phyloP scores from a whole-genome alignment of 2,888 invertebrate species.

The Paralinhomoeus sp. region DNA sequence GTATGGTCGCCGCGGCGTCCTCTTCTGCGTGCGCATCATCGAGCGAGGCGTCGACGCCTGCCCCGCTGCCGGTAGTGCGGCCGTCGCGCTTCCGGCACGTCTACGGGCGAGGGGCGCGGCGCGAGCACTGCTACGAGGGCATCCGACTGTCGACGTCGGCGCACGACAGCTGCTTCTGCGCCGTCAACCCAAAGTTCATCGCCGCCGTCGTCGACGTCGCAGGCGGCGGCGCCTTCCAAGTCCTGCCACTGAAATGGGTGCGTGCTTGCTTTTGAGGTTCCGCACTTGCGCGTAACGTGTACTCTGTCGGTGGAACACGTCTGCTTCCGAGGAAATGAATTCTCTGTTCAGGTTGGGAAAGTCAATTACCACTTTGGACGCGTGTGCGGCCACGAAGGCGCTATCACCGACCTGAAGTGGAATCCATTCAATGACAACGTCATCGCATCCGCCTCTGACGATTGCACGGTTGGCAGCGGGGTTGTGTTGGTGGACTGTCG shows the following conservation, averaged over 20 bases:
- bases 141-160: slow-evolving; percentile 75
- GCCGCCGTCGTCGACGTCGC: slow-evolving; percentile 86
- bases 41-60: no score
- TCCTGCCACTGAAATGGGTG: slow-evolving; percentile 25
- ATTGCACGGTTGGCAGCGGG: slow-evolving; percentile 46
- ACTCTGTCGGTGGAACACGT: neutral
- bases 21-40: no score
- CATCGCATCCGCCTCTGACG: slow-evolving; percentile 87
- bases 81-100: slow-evolving; percentile 82
- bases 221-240: slow-evolving; percentile 83
- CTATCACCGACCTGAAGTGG: slow-evolving; percentile 87
- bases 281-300: neutral
- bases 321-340: no score
- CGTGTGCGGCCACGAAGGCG: slow-evolving; percentile 87
- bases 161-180: slow-evolving; percentile 94
- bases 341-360: slow-evolving; percentile 70
- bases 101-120: slow-evolving; percentile 59
- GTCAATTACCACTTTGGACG: slow-evolving; percentile 77
- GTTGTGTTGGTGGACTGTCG: neutral
- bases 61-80: slow-evolving; percentile 40
- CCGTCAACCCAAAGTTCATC: slow-evolving; percentile 88
- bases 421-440: slow-evolving; percentile 95
- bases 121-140: slow-evolving; percentile 80
- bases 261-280: slow-evolving; percentile 1
- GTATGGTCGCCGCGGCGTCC: no score